Conservation (phyloP, 92 coral and sea anemone species). For the Epizoanthus fatuus region DNA sequence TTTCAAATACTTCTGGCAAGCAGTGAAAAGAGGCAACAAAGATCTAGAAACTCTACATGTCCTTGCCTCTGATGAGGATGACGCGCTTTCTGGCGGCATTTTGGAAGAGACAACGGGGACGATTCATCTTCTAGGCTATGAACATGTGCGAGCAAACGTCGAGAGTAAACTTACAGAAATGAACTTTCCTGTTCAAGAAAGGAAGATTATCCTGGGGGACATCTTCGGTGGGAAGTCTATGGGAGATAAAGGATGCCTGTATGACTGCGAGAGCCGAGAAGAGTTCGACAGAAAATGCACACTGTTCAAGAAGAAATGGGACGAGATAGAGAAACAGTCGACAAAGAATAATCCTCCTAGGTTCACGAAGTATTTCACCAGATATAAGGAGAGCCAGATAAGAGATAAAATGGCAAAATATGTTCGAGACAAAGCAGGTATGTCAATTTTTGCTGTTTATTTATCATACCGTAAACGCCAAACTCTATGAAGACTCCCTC, state of each 20-base stretch:
- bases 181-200: slow-evolving; percentile 51
- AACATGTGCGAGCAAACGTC: slow-evolving; percentile 58
- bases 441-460: slow-evolving; percentile 1
- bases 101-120: slow-evolving; percentile 54
- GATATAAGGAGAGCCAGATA: slow-evolving; percentile 52
- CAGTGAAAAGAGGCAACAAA: slow-evolving; percentile 48
- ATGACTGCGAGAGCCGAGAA: slow-evolving; percentile 51
- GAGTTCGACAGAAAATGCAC: slow-evolving; percentile 50
- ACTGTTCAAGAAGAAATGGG: slow-evolving; percentile 42
- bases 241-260: slow-evolving; percentile 54
- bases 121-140: slow-evolving; percentile 61
- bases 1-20: slow-evolving; percentile 65
- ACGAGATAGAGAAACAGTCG: slow-evolving; percentile 33
- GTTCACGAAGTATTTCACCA: slow-evolving; percentile 43
- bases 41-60: slow-evolving; percentile 31
- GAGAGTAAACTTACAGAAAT: slow-evolving; percentile 54
- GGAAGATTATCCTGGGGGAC: slow-evolving; percentile 38
- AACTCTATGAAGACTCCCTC: slow-evolving; percentile 1
- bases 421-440: slow-evolving; percentile 51
- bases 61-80: slow-evolving; percentile 56
- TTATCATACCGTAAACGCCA: slow-evolving; percentile 6
- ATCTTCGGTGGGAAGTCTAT: slow-evolving; percentile 49
- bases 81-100: slow-evolving; percentile 50
- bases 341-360: slow-evolving; percentile 35
- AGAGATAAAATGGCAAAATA: slow-evolving; percentile 53